Conservation (phyloP, 1,140 invertebrate genomes). For the Vanessa tameamea region DNA sequence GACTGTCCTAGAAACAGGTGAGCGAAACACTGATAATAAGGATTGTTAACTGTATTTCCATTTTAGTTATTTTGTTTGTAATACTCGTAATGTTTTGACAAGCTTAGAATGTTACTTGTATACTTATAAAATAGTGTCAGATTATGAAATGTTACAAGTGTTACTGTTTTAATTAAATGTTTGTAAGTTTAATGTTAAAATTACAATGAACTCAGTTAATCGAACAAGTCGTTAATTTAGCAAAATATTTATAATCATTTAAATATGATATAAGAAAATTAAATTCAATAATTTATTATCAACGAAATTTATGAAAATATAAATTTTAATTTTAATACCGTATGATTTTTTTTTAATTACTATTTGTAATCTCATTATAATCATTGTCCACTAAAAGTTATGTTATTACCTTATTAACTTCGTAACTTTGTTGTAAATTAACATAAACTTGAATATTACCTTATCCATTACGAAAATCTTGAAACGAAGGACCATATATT, state of each 20-base stretch:
- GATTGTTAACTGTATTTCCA: background rate
- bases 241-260: no score
- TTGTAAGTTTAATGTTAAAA: no score
- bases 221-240: no score
- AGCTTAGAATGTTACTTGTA: background rate
- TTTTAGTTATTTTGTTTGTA: slow-evolving; percentile 1
- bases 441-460: slow-evolving; percentile 13
- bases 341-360: background rate
- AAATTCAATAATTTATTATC: no score
- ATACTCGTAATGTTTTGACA: background rate
- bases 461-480: slow-evolving; percentile 18
- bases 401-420: background rate
- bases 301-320: no score
- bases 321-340: no score
- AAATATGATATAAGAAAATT: no score
- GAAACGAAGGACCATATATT: slow-evolving; percentile 15
- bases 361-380: background rate
- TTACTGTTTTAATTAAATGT: no score
- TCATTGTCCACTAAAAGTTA: background rate
- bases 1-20: slow-evolving; percentile 29
- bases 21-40: slow-evolving; percentile 28
- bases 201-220: no score
- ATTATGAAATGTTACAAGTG: no score
- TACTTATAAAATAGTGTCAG: background rate
- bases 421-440: background rate